Conservation (phyloP, 2,888 invertebrate genomes). For the Temnothorax unifasciatus region DNA sequence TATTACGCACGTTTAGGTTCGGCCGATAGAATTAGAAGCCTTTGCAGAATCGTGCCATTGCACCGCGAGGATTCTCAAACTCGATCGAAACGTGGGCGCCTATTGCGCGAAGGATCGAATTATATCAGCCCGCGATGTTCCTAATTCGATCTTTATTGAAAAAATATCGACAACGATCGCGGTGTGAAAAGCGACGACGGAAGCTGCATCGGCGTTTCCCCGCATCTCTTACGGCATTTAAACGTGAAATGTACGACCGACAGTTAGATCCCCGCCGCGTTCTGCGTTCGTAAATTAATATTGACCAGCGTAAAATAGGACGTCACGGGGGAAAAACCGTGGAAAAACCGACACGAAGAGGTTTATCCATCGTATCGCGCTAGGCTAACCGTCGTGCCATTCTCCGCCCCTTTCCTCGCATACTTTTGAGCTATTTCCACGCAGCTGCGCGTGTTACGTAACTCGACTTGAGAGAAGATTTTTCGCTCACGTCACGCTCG, state of each 20-base stretch:
- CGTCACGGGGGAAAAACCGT: conserved; percentile 28
- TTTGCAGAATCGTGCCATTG: conserved; percentile 19
- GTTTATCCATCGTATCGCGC: conserved; percentile 44
- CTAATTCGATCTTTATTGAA: background rate
- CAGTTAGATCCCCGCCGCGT: conserved; percentile 15
- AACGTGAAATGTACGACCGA: conserved; percentile 27
- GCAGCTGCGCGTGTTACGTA: conserved; percentile 53
- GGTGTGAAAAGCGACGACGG: background rate
- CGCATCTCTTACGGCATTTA: conserved; percentile 16
- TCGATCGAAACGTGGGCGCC: background rate
- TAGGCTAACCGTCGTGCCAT: conserved; percentile 39
- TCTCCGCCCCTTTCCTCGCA: conserved; percentile 17
- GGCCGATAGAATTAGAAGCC: conserved; percentile 49
- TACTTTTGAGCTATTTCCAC: conserved; percentile 51
- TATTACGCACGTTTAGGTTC: conserved; percentile 50
- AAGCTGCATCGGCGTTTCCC: background rate
- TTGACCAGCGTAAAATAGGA: conserved; percentile 44
- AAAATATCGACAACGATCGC: background rate
- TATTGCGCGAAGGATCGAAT: background rate
- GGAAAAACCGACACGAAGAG: conserved; percentile 31
- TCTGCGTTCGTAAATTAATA: conserved; percentile 43
- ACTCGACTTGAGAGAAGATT: conserved; percentile 54
- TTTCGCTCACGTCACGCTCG: conserved; percentile 53
- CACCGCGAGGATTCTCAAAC: conserved; percentile 32
- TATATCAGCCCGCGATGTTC: background rate